A percentile compares a stretch with the other conserved stretches of the same genome.
Evolutionary conservation across 2,113 vertebrate genomes (phyloP).

Genomic region (Oreochromis spilurus): DNA sequence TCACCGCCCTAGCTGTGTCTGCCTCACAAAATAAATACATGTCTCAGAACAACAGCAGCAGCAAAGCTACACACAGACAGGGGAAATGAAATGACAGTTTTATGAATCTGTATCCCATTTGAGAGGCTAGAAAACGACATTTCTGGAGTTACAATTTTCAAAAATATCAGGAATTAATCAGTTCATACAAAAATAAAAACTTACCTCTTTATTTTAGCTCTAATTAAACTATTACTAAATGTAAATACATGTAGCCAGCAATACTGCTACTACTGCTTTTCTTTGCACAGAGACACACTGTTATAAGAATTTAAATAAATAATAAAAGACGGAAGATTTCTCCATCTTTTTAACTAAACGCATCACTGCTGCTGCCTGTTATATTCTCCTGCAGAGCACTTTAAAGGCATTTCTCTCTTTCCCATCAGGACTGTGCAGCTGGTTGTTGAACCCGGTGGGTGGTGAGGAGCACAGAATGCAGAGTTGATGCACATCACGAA

Average conservation of each 20-base stretch:
- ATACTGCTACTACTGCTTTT: fast-evolving
- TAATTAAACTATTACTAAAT: background rate
- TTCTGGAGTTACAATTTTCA: background rate
- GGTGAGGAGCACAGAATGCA: slow-evolving; percentile 18
- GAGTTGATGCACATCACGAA: slow-evolving; percentile 40
- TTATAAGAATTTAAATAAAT: background rate
- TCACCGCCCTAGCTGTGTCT: slow-evolving; percentile 83
- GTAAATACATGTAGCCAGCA: background rate
- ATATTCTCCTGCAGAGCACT: background rate
- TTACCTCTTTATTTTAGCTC: background rate
- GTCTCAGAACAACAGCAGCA: background rate
- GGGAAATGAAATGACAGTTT: background rate
- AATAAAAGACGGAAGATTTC: background rate
- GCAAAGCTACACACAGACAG: background rate
- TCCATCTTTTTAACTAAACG: background rate
- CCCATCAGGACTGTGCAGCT: slow-evolving; percentile 15
- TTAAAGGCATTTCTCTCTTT: slow-evolving; percentile 6
- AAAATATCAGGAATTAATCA: background rate
- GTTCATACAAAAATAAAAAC: background rate
- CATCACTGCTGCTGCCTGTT: background rate
- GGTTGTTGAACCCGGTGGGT: slow-evolving; percentile 51
- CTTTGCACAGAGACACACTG: background rate
- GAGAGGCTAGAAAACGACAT: background rate
- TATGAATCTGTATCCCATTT: background rate
- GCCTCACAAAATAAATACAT: slow-evolving; percentile 35